Base-by-base conservation (phyloP, 2,113 vertebrate genomes). In the Agelaius phoeniceus region DNA sequence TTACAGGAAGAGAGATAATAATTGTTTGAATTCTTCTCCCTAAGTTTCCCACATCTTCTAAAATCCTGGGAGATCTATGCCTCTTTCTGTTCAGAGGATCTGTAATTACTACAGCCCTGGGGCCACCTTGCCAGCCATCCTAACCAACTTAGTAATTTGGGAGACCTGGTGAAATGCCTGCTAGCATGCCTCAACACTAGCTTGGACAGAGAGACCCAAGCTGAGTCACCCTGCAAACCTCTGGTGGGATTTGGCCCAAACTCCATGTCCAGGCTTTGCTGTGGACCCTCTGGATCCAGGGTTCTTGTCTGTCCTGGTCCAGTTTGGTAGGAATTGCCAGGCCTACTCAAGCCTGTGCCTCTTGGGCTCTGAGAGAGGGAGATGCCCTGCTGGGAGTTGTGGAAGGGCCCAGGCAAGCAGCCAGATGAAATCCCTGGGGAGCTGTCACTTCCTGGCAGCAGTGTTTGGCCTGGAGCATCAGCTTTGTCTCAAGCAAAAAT, bases 391-490 rank as follows among this genome's bases (percentile, higher is more conserved):
- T 11, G 1, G 55, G 68, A 94, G 39, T 28, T 88, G 89, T 68
- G 89, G 80, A 87, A 86, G 23, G 33, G 30, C 63, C 46, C 5
- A 15, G 88, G 80, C 46, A 74, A 90, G 66, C 6, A 80, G 41
- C 58, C n/a, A 17, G 20, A 30, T 24, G 3, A 31, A 62, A 74
- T 63, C 51, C 35, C 30, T 1, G 2, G 13, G 44, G 63, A 92
- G 19, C 52, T 71, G 76, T 71, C 19, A 3, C 15, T 71, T 69
- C 72, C 67, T 72, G 76, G 79, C 88, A 86, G 59, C 61, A 33
- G 23, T 11, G 28, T 57, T 93, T 92, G 80, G 80, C 77, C 72
- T 55, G 37, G 30, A 94, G 68, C 59, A 63, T 84, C 86, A 94
- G 79, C 21, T 87, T 84, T 62, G 48, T 63, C 65, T 90, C 61